Base-by-base conservation (phyloP, 1,140 invertebrate species). In the Triops longicaudatus region DNA sequence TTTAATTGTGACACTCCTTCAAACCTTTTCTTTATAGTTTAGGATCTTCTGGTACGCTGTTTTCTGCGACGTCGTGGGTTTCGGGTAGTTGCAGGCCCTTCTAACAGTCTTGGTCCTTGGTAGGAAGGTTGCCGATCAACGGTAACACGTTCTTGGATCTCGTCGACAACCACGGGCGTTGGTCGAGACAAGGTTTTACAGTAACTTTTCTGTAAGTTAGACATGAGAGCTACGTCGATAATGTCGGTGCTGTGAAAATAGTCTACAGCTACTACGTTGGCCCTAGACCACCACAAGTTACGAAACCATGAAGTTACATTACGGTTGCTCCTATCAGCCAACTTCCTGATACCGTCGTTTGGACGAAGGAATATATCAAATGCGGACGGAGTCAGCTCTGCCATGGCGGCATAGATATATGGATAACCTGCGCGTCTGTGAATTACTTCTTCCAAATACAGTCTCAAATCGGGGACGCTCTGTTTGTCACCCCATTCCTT, bases 161-260 rank as follows among this genome's bases (percentile, higher is more conserved):
- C 50, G n/a, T 63, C 22, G 6, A n/a, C 50, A 14, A 63, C 50
- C 17, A 63, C 17, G 0, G 50, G 6, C 17, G 50, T 22, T 63
- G 50, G 1, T 9, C 14, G 14, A 11, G 50, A 63, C 50, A 63
- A 63, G 5, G 14, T 12, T 3, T 63, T 73, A 27, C 77, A 78
- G 11, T 63, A 77, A 72, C 31, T 76, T 26, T 79, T 79, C 12
- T 78, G 79, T 50, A 85, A 82, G 79, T 88, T 91, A 0, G 88
- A 84, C 26, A 86, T 84, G 81, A 92, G 89, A 10, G 91, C 88
- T 4, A 91, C 83, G 77, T 91, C 88, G 26, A 93, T 88, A 11
- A 93, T 84, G 82, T 93, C 90, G 80, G 90, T 92, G 12, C 90
- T 91, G 7, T 92, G 85, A 82, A 93, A 93, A 83, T 91, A 94